phyloP scores from a whole-genome alignment of 2,888 invertebrate genomes.

The Mesorhabditis spiculigera region DNA sequence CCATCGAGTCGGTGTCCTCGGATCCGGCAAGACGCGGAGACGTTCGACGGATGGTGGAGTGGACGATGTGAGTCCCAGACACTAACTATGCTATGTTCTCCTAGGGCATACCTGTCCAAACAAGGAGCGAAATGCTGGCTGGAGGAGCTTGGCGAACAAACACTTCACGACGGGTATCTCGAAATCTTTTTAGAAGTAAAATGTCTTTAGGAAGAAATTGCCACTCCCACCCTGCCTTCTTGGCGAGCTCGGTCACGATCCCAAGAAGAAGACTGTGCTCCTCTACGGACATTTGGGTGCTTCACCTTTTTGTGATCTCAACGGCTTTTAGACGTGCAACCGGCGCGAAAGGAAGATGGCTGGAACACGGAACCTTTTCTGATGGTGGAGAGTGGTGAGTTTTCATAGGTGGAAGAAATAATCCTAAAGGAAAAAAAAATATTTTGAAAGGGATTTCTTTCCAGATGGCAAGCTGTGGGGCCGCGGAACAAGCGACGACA shows the following conservation, averaged over 20 bases:
- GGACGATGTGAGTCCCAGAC: constrained; percentile 62
- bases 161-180: constrained; percentile 25
- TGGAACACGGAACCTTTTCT: constrained; percentile 93
- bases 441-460: constrained; percentile 1
- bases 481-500: constrained; percentile 78
- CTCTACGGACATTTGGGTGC: constrained; percentile 90
- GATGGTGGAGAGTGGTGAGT: constrained; percentile 70
- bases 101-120: constrained; percentile 21
- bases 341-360: constrained; percentile 64
- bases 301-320: no score
- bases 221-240: constrained; percentile 50
- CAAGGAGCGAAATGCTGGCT: constrained; percentile 27
- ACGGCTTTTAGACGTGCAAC: constrained; percentile 39
- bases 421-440: background rate
- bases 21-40: constrained; percentile 79
- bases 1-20: constrained; percentile 88
- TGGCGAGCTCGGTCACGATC: constrained; percentile 69
- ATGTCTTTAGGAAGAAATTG: constrained; percentile 15
- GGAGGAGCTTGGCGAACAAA: constrained; percentile 32
- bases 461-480: constrained; percentile 81
- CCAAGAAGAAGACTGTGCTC: constrained; percentile 83
- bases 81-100: background rate
- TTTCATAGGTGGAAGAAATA: background rate
- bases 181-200: background rate
- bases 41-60: constrained; percentile 80